A percentile compares a stretch with the other conserved stretches of the same genome.
These are phyloP conservation scores for Pantala flavescens DNA, from an alignment of 1,140 invertebrate genomes.

Conservation along the genomic window DNA sequence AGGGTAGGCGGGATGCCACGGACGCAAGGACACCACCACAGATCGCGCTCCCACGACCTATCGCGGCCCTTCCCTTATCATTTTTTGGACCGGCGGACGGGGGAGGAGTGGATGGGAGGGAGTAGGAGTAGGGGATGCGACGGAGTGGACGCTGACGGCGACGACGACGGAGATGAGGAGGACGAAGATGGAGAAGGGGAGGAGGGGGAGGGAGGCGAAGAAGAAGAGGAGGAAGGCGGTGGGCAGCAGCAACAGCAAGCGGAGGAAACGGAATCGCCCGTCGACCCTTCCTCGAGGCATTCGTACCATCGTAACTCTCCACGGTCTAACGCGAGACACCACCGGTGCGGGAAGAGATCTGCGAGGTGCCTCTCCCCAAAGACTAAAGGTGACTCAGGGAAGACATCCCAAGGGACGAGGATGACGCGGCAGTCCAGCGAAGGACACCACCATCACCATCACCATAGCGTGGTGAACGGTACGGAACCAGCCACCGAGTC, in stretches of 20 bases:
- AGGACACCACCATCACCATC: conserved; percentile 12
- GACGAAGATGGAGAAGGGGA: no score
- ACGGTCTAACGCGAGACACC: conserved; percentile 15
- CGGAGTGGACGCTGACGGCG: no score
- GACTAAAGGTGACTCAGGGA: no score
- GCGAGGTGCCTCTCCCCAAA: not conserved
- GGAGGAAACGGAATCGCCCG: no score
- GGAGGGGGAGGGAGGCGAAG: no score
- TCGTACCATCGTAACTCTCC: not conserved
- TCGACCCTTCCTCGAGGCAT: no score
- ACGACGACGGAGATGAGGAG: no score
- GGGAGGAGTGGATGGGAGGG: conserved; percentile 13
- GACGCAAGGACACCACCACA: conserved; percentile 33
- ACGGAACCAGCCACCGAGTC: conserved; percentile 29
- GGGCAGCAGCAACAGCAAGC: no score
- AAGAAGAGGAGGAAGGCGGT: no score
- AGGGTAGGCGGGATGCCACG: conserved; percentile 34
- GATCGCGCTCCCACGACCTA: conserved; percentile 41
- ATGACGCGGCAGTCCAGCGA: not conserved
- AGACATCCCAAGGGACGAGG: not conserved
- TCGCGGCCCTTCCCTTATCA: conserved; percentile 36
- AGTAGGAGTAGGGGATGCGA: no score
- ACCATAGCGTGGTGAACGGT: not conserved
- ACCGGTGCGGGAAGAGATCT: not conserved
- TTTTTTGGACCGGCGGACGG: conserved; percentile 32